A percentile compares a stretch with the other conserved stretches of the same genome.
phyloP scores from a whole-genome alignment of 2,888 invertebrate species.

The Erebia palarica region DNA sequence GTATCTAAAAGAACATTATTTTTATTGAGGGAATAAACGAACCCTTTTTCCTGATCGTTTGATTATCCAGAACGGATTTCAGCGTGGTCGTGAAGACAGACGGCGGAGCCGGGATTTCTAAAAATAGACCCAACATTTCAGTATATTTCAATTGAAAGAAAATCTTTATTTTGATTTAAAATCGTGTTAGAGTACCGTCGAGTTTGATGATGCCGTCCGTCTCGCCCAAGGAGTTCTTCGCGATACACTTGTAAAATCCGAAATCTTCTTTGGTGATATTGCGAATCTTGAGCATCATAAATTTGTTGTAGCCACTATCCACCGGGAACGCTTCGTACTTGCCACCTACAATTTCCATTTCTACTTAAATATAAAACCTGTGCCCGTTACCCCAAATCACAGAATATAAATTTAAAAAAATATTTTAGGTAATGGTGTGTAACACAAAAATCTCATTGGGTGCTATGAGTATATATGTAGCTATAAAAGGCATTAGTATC shows the following conservation, averaged over 20 bases:
- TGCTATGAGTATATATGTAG: neutral
- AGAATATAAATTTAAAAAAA: constrained; percentile 9
- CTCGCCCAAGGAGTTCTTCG: constrained; percentile 94
- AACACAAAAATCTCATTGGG: neutral
- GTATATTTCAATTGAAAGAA: constrained; percentile 26
- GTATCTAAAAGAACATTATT: neutral
- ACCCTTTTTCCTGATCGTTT: constrained; percentile 77
- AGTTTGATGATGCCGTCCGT: constrained; percentile 95
- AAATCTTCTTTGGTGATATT: constrained; percentile 91
- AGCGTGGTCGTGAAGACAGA: constrained; percentile 86
- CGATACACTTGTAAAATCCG: constrained; percentile 95
- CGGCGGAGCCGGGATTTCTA: constrained; percentile 93
- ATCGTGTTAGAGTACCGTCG: constrained; percentile 85
- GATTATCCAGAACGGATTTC: constrained; percentile 70
- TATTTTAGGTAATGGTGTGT: neutral
- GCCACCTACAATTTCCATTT: constrained; percentile 89
- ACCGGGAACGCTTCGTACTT: constrained; percentile 94
- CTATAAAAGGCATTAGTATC: neutral
- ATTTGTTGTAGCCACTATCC: constrained; percentile 95
- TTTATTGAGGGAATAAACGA: constrained; percentile 25
- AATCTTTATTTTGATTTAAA: constrained; percentile 21
- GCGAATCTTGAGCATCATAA: constrained; percentile 95
- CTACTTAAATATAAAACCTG: constrained; percentile 82
- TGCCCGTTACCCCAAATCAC: constrained; percentile 35
- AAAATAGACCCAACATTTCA: constrained; percentile 28